Conservation (phyloP, 2,888 invertebrate genomes). For the Drosophila hamatofila region DNA sequence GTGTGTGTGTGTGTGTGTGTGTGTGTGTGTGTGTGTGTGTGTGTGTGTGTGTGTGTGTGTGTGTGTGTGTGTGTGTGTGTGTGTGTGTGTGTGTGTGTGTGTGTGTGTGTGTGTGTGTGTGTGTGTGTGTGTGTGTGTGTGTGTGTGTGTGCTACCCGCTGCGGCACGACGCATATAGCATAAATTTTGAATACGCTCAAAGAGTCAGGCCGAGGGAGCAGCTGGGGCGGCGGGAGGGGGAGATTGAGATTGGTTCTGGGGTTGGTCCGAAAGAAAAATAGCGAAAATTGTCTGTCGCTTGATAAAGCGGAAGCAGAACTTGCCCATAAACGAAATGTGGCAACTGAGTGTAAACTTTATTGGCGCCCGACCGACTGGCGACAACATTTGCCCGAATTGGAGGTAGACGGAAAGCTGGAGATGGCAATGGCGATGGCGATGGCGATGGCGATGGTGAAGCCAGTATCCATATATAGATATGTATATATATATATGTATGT, state of each 20-base stretch:
- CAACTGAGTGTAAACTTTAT: conserved; percentile 82
- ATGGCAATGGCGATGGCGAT: conserved; percentile 6
- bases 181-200: conserved; percentile 76
- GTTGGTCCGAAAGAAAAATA: conserved; percentile 62
- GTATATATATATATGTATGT: neutral
- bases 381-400: conserved; percentile 17
- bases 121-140: conserved; percentile 35
- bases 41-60: conserved; percentile 41
- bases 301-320: conserved; percentile 80
- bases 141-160: conserved; percentile 48
- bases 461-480: conserved; percentile 13
- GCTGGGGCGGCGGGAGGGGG: neutral
- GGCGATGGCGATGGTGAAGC: conserved; percentile 1
- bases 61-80: conserved; percentile 25
- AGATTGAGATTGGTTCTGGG: conserved; percentile 4
- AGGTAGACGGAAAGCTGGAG: conserved; percentile 4
- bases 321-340: conserved; percentile 81
- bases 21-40: conserved; percentile 41
- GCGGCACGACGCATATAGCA: conserved; percentile 76
- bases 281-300: conserved; percentile 81
- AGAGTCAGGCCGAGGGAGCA: conserved; percentile 2
- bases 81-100: conserved; percentile 21
- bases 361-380: conserved; percentile 82
- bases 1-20: conserved; percentile 41
- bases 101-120: conserved; percentile 22